A percentile compares a stretch with the other conserved stretches of the same genome.
phyloP scores from a whole-genome alignment of 2,797 vertebrate genomes.

The Protosalanx chinensis region DNA sequence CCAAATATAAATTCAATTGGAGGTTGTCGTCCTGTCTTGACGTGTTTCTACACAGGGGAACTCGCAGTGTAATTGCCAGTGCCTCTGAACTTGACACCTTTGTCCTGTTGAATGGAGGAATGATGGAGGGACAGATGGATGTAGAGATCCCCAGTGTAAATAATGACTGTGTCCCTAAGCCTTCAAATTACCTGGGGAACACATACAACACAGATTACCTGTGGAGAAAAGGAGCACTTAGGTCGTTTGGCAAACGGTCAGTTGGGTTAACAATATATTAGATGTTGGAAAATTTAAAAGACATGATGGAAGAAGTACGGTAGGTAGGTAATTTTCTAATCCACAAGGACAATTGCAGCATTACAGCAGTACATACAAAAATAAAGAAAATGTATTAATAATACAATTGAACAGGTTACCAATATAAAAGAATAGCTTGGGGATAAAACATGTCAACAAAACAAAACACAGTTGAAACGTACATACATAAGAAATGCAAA shows the following conservation, averaged over 20 bases:
- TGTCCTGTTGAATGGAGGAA: slow-evolving; percentile 48
- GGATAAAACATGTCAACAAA: no score
- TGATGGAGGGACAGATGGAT: slow-evolving; percentile 51
- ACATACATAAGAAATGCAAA: no score
- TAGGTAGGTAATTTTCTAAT: no score
- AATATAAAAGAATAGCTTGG: not conserved
- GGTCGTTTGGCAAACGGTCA: slow-evolving; percentile 18
- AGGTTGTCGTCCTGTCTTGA: slow-evolving; percentile 38
- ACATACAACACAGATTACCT: slow-evolving; percentile 40
- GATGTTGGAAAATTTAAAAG: slow-evolving; percentile 6
- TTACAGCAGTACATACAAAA: no score
- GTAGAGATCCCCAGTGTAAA: slow-evolving; percentile 50
- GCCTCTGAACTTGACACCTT: slow-evolving; percentile 59
- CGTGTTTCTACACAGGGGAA: slow-evolving; percentile 30
- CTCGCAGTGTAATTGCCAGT: slow-evolving; percentile 52
- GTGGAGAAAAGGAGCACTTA: slow-evolving; percentile 19
- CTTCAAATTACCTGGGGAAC: slow-evolving; percentile 56
- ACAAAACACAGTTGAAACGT: no score
- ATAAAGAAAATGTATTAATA: not conserved
- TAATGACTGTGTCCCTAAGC: slow-evolving; percentile 53
- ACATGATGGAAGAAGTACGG: not conserved
- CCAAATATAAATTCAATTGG: slow-evolving; percentile 7
- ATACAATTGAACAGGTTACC: not conserved
- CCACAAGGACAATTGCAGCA: no score
- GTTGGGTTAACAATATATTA: slow-evolving; percentile 18